Conservation (phyloP, 1,140 invertebrate species). For the Kradibia gibbosae region DNA sequence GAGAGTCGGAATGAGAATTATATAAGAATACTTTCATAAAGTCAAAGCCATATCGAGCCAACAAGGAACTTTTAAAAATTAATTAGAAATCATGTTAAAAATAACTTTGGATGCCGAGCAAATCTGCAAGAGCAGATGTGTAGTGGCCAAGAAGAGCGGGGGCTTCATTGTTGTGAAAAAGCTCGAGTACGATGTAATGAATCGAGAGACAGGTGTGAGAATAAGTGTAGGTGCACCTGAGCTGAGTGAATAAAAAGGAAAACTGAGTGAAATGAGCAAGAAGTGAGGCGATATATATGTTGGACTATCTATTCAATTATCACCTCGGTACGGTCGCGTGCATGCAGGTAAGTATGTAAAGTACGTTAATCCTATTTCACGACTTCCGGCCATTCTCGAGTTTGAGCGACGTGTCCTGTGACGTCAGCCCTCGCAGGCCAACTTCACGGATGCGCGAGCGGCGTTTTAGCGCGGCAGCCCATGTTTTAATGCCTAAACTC, state of each 20-base stretch:
- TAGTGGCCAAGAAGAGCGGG: too few relatives aligned
- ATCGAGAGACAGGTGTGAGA: slow-evolving; percentile 33
- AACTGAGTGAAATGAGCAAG: slow-evolving; percentile 28
- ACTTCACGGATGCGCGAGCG: slow-evolving; percentile 61
- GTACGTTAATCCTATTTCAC: slow-evolving; percentile 71
- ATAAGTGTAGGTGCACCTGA: not conserved
- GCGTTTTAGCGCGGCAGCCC: slow-evolving; percentile 54
- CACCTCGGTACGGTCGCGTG: slow-evolving; percentile 65
- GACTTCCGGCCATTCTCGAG: slow-evolving; percentile 71
- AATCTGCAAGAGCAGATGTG: not conserved
- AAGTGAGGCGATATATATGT: slow-evolving; percentile 44
- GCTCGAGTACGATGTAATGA: slow-evolving; percentile 11
- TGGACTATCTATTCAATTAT: slow-evolving; percentile 72
- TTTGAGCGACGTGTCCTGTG: slow-evolving; percentile 73
- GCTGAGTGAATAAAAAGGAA: slow-evolving; percentile 4
- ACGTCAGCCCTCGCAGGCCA: slow-evolving; percentile 50
- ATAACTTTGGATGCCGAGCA: not conserved
- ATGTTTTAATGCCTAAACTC: slow-evolving; percentile 64
- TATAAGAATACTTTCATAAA: too few relatives aligned
- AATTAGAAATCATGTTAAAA: slow-evolving; percentile 1
- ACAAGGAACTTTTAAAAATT: not conserved
- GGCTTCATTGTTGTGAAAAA: not conserved
- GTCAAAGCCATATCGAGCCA: too few relatives aligned
- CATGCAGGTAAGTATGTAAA: slow-evolving; percentile 60
- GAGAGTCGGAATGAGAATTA: too few relatives aligned